Percentiles rank a stretch among this genome's conserved stretches.
These are phyloP conservation scores for Platypus cylindrus DNA, from an alignment of 2,888 invertebrate species.

Conservation along the genomic window DNA sequence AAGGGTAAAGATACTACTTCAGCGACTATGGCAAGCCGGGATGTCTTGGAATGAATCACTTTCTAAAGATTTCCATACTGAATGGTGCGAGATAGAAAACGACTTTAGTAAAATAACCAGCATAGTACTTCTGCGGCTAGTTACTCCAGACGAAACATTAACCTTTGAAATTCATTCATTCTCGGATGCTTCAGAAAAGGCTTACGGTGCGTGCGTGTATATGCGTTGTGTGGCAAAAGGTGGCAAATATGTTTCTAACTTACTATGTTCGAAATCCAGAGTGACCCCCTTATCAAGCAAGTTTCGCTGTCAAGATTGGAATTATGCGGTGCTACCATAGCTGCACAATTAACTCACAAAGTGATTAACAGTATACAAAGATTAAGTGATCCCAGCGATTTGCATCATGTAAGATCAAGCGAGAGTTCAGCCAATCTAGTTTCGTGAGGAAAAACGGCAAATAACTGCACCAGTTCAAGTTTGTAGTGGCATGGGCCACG, in stretches of 20 bases:
- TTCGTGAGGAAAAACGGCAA: slow-evolving; percentile 3
- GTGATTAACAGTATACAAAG: slow-evolving; percentile 2
- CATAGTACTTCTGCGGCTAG: neutral
- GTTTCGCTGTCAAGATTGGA: slow-evolving; percentile 13
- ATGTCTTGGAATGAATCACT: slow-evolving; percentile 8
- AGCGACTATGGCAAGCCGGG: slow-evolving; percentile 11
- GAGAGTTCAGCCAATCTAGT: slow-evolving; percentile 13
- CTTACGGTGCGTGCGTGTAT: slow-evolving; percentile 8
- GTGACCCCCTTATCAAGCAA: slow-evolving; percentile 9
- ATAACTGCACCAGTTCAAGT: neutral
- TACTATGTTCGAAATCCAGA: slow-evolving; percentile 11
- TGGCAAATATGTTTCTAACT: neutral
- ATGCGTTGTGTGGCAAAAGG: slow-evolving; percentile 2
- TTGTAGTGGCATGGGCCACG: slow-evolving; percentile 10
- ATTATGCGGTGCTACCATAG: slow-evolving; percentile 10
- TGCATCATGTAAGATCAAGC: slow-evolving; percentile 4
- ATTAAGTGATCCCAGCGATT: slow-evolving; percentile 7
- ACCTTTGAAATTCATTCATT: slow-evolving; percentile 7
- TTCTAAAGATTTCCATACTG: neutral
- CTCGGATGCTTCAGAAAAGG: slow-evolving; percentile 5
- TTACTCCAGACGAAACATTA: neutral
- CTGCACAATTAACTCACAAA: slow-evolving; percentile 6
- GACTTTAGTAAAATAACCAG: slow-evolving; percentile 1
- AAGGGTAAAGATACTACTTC: slow-evolving; percentile 8
- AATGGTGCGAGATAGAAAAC: slow-evolving; percentile 4